These are phyloP conservation scores for Gyps fulvus DNA, from an alignment of 2,113 vertebrate genomes.

Conservation along the genomic window DNA sequence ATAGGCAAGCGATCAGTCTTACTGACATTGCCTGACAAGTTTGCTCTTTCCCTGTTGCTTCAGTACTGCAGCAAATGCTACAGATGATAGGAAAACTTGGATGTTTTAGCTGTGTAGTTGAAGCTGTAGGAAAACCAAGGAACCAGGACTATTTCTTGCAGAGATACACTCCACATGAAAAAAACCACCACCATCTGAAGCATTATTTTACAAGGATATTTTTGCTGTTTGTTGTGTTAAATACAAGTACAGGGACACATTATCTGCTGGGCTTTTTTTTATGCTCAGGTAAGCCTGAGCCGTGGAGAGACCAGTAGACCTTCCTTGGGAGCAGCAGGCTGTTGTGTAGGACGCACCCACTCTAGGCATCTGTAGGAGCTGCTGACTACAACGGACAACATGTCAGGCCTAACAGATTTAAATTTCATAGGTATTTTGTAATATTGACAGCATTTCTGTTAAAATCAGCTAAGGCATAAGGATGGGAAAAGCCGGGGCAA, in stretches of 20 bases:
- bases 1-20: not conserved
- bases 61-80: not conserved
- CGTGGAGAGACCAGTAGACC: not conserved
- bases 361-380: not conserved
- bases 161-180: not conserved
- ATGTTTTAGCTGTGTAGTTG: not conserved
- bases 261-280: no score
- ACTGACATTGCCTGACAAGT: not conserved
- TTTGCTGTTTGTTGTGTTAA: not conserved
- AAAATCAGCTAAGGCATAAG: not conserved
- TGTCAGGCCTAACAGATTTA: not conserved
- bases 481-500: not conserved
- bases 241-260: not conserved
- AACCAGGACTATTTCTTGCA: not conserved
- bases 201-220: not conserved
- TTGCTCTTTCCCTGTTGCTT: not conserved
- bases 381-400: not conserved
- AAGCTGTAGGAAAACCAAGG: not conserved
- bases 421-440: not conserved
- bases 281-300: not conserved
- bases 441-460: not conserved
- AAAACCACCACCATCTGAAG: not conserved
- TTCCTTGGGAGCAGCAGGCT: not conserved
- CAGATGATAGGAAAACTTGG: not conserved
- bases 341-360: rapidly evolving